Percentiles rank a stretch among this genome's conserved stretches.
Evolutionary conservation across 2,797 vertebrate genomes (phyloP).

Genomic region (Lepilemur ruficaudatus): DNA sequence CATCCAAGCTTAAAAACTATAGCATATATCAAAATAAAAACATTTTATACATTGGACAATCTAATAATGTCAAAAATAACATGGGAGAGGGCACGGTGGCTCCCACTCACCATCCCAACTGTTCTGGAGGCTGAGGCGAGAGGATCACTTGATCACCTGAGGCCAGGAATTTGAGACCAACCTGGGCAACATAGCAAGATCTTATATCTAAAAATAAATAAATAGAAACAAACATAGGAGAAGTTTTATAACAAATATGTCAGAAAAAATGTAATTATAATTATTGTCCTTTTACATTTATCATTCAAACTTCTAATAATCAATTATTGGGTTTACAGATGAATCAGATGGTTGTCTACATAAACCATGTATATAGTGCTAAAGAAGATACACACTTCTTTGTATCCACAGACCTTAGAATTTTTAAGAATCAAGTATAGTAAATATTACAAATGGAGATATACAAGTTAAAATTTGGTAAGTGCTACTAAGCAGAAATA

Average conservation of each 20-base stretch:
- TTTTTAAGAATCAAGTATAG: neutral
- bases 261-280: neutral
- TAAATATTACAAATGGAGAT: neutral
- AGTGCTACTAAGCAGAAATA: neutral
- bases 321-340: neutral
- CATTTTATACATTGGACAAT: neutral
- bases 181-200: too few species aligned
- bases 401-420: neutral
- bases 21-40: neutral
- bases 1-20: neutral
- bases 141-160: too few species aligned
- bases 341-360: neutral
- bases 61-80: neutral
- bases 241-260: neutral
- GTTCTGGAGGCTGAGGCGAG: too few species aligned
- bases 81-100: too few species aligned
- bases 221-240: too few species aligned
- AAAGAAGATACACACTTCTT: neutral
- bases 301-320: neutral
- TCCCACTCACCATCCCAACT: too few species aligned
- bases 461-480: neutral
- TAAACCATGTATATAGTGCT: neutral
- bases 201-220: too few species aligned
- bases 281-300: neutral
- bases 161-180: too few species aligned